Evolutionary conservation across 35 echinoderm and acorn worm genomes (phyloP), one percentile per base, ranked within the genome.

Genomic region (Amphiura filiformis): DNA sequence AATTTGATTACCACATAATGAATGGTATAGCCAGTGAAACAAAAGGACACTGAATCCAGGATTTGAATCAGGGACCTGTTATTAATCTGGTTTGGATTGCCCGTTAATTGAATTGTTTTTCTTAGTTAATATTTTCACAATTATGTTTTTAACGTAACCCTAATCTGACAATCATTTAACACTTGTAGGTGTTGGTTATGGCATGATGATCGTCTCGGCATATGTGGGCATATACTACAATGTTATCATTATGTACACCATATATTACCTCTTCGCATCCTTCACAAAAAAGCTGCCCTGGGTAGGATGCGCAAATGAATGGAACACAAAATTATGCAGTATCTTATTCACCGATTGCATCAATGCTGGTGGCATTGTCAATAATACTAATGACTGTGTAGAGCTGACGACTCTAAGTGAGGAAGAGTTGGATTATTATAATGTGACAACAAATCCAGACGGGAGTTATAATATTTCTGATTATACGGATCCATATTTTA

Each of bases 151-250:
- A n/a, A n/a, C n/a, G n/a, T n/a, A n/a, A n/a, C n/a, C n/a, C n/a
- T n/a, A n/a, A n/a, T n/a, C n/a, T n/a, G 39, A 14, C 52, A 22
- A 22, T 80, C 0, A n/a, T n/a, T n/a, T n/a, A n/a, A n/a, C n/a
- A n/a, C n/a, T n/a, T n/a, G n/a, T 32, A 99, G 96, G 96, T 76
- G 77, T 99, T 65, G 96, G 96, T 0, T 95, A 92, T 92, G 93
- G 93, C 13, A 88, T 90, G 92, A 86, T 99, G 86, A 47, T 90
- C 12, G 88, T 94, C 31, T 92, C 93, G 42, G 42, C 76, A 17
- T 94, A 92, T 44, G 92, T 99, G 13, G 92, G 86, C 4, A 93
- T 94, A 75, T 99, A 94, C 88, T 99, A 99, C 87, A 99, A 94
- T 76, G 87, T 99, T n/a, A 99, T 99, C 87, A 99, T 99, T 57